Evolutionary conservation across 2,888 invertebrate species (phyloP), one percentile per base, ranked within the genome.

Genomic region (Sympetrum striolatum): DNA sequence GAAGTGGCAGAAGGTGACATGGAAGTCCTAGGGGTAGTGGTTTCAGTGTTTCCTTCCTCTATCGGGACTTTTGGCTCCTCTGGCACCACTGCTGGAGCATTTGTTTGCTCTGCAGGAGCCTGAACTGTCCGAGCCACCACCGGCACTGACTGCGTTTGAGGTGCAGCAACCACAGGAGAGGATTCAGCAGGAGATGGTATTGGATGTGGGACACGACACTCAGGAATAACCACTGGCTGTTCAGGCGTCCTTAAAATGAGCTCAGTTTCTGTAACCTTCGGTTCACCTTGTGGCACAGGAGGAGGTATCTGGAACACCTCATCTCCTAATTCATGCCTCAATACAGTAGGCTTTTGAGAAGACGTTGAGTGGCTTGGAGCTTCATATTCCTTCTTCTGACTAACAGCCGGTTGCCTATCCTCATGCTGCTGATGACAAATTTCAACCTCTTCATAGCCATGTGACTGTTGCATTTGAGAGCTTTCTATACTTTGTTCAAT

Each of bases 101-200:
- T 94, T 0, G 94, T 92, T 0, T 94, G 94, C 0, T 92, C 86
- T 60, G 37, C 64, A 58, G 60, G 37, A 64, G 60, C 60, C 60
- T 60, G 86, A 86, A 86, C 86, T 60, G 86, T 86, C 60, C 86
- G 60, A 86, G 60, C 86, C 82, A 82, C 31, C 80, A 90, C 82
- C 80, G 79, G 48, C 48, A 48, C 48, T 81, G 81, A 25, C 53
- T 90, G 90, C 31, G 48, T 73, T 53, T 39, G 64, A 90, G 90
- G 90, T 53, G 90, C 91, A 93, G 93, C 91, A 93, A 93, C 91
- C 93, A 93, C 79, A 93, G 94, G 92, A 92, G 95, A 94, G 93
- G 95, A 94, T 93, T 95, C 93, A 39, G 95, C 95, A 31, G 95
- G 94, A 1, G 95, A 94, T 0, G 95, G 94, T 44, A 44, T 6